Base-by-base conservation (phyloP, 2,888 invertebrate species). In the Teleogryllus oceanicus region DNA sequence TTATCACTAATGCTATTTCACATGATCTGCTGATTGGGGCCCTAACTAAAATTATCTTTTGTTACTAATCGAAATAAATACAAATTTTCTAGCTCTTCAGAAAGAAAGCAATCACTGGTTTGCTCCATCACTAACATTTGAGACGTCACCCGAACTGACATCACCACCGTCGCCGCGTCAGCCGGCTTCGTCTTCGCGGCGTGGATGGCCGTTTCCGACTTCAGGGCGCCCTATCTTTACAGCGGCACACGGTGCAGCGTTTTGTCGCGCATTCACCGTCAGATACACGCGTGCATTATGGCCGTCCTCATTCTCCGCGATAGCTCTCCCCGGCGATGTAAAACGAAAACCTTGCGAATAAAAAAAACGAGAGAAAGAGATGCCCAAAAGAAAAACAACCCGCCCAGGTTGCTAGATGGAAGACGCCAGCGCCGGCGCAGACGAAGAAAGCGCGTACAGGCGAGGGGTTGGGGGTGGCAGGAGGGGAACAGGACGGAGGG, bases 221-320 rank as follows among this genome's bases (percentile, higher is more conserved):
- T 37, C 37, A 5, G 8, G 37, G 37, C 37, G 37, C 37, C 37
- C 37, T 62, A 62, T 62, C 62, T 62, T 62, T 62, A 62, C n/a
- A 62, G n/a, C 62, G n/a, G 62, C 62, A 62, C 62, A 62, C 62
- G 62, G 62, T 18, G 62, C n/a, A 62, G 62, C 62, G 62, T 62
- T 62, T 62, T 62, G 62, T 62, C 62, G 62, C 62, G 62, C 62
- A 62, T 62, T 62, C 62, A 62, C 16, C 62, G 62, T 62, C 62
- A 62, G 62, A 62, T 62, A 62, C 62, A 62, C 62, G 62, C 62
- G 62, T 62, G 62, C 62, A 62, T 62, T 62, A 62, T 62, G 62
- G n/a, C 62, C 62, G 62, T 62, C 62, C 62, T 62, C 62, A n/a
- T 62, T 62, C 62, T 62, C n/a, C n/a, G 62, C n/a, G 62, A 62